Percentiles rank a stretch among this genome's conserved stretches.
Evolutionary conservation across 2,113 vertebrate species (phyloP).

Genomic region (Petromus typicus): DNA sequence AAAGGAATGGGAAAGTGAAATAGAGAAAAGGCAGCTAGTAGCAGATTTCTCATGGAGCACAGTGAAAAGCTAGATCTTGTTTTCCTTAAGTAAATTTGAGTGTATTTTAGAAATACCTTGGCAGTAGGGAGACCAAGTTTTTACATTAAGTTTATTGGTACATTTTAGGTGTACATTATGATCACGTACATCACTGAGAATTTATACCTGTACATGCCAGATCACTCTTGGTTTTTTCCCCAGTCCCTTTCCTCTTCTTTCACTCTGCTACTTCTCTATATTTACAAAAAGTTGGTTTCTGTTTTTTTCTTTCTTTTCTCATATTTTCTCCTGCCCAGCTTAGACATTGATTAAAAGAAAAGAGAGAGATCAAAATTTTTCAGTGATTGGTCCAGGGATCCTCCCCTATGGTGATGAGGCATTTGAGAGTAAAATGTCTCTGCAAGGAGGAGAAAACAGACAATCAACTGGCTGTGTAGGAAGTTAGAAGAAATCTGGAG

Average conservation of each 20-base stretch:
- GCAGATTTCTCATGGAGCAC: neutral
- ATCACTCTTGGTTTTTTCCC: no score
- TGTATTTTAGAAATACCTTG: neutral
- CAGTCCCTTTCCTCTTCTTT: no score
- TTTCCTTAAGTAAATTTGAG: neutral
- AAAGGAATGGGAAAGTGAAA: neutral
- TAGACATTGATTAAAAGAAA: no score
- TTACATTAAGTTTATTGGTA: no score
- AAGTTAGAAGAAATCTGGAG: neutral
- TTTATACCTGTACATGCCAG: no score
- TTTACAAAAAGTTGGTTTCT: no score
- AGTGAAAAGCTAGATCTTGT: neutral
- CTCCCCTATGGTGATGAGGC: accelerated
- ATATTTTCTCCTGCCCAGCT: no score
- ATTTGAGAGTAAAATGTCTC: neutral
- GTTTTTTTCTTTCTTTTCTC: no score
- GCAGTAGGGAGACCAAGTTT: neutral
- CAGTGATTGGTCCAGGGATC: neutral
- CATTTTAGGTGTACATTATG: no score
- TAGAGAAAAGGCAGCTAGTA: neutral
- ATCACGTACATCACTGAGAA: no score
- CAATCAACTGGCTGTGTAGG: neutral
- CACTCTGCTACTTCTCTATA: no score
- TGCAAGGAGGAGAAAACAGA: neutral
- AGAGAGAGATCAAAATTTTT: neutral